Base-by-base conservation (phyloP, 2,888 invertebrate species). In the Emmelina monodactyla region DNA sequence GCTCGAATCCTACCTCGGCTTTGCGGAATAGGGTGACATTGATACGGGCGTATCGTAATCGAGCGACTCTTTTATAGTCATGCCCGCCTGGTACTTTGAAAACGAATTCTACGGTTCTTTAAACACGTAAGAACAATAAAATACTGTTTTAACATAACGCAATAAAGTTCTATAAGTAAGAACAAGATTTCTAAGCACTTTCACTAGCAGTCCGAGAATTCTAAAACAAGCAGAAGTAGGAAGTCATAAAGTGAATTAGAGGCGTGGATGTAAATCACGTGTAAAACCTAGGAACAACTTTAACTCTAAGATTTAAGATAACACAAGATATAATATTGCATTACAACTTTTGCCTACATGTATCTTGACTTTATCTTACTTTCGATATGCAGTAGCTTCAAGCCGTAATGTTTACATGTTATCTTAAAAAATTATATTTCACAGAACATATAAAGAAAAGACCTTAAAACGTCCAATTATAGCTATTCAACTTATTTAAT, bases 401-500 rank as follows among this genome's bases (percentile, higher is more conserved):
- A n/a, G n/a, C 25, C n/a, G 4, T 25, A 25, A 25, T 10, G n/a
- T n/a, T n/a, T n/a, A 19, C 19, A 19, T 19, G 19, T 19, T 19
- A 6, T 19, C 19, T 5, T 19, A 19, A 5, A 9, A 19, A 19
- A 6, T 19, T 19, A 19, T 19, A 19, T 5, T n/a, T n/a, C n/a
- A n/a, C n/a, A n/a, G n/a, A n/a, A n/a, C n/a, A n/a, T n/a, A n/a
- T n/a, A 19, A 6, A 19, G 9, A 43, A 43, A 47, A 45, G 41
- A 38, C 40, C 47, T 19, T 19, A 44, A 48, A 44, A 44, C 34
- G 38, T 43, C 62, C 68, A 67, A 70, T 70, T 70, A 70, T 54
- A 44, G 50, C 59, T 59, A 49, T 60, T 68, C 50, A 58, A 55
- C 60, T 57, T 55, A 64, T 62, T 67, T 67, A 65, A 70, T 69